Conservation (phyloP, 2,888 invertebrate genomes). For the Seira sanloemensis region DNA sequence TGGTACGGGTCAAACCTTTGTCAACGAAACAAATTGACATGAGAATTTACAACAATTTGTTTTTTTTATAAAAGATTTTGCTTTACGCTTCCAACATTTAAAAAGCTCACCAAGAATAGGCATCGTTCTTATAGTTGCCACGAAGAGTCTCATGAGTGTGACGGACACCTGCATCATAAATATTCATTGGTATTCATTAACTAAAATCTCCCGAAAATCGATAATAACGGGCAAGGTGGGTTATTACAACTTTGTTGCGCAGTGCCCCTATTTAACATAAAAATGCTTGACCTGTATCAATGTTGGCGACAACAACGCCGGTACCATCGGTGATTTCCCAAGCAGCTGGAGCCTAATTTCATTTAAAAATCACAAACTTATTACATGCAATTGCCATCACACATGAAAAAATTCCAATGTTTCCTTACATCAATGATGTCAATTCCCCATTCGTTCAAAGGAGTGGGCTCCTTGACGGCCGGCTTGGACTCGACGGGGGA, state of each 20-base stretch:
- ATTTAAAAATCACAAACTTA: neutral
- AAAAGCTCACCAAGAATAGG: neutral
- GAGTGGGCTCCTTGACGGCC: neutral
- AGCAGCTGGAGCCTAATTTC: slow-evolving; percentile 30
- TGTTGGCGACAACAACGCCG: slow-evolving; percentile 32
- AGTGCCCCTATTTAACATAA: neutral
- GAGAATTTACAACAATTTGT: no score
- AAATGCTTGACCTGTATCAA: slow-evolving; percentile 7
- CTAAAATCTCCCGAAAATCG: no score
- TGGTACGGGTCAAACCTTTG: neutral
- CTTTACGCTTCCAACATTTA: no score
- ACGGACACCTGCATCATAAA: neutral
- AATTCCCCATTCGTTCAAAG: slow-evolving; percentile 37
- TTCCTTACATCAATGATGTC: slow-evolving; percentile 32
- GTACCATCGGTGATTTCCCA: slow-evolving; percentile 23
- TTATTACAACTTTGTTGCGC: neutral
- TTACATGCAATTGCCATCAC: slow-evolving; percentile 12
- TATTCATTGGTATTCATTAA: no score
- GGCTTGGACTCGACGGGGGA: neutral
- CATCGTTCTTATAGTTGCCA: neutral
- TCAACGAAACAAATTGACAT: no score
- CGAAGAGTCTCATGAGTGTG: slow-evolving; percentile 6
- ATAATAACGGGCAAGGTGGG: no score
- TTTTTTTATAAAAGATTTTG: no score
- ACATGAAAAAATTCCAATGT: slow-evolving; percentile 46